These are phyloP conservation scores for Esox masquinongy DNA, from an alignment of 2,797 vertebrate genomes.

Conservation along the genomic window DNA sequence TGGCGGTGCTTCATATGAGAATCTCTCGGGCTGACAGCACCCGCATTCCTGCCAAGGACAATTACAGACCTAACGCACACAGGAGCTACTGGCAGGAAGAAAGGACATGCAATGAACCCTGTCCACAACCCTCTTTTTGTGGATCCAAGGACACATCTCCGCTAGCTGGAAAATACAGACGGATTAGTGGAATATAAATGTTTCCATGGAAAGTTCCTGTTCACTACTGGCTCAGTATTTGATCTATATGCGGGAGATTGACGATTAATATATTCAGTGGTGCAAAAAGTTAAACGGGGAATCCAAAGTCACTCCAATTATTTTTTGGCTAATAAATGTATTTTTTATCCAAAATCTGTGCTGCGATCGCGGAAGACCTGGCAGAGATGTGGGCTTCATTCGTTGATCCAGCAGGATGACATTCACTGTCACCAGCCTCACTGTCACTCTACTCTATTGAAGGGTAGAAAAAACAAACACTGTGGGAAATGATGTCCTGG, in stretches of 20 bases:
- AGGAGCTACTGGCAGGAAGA: neutral
- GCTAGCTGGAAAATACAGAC: neutral
- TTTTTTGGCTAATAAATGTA: too few relatives aligned
- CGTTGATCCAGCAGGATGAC: neutral
- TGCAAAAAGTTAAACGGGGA: too few relatives aligned
- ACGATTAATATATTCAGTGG: neutral
- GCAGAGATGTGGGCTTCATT: neutral
- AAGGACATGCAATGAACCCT: too few relatives aligned
- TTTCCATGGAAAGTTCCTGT: neutral
- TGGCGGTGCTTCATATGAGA: constrained; percentile 21
- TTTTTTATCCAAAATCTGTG: neutral
- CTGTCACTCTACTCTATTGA: constrained; percentile 18
- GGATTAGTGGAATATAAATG: neutral
- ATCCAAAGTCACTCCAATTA: too few relatives aligned
- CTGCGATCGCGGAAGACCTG: neutral
- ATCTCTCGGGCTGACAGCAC: constrained; percentile 13
- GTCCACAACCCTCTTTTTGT: neutral
- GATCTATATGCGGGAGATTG: neutral
- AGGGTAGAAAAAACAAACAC: constrained; percentile 8
- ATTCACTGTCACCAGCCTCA: neutral
- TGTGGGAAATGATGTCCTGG: neutral
- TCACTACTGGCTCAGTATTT: neutral
- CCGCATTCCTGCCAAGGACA: neutral
- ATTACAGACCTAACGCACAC: constrained; percentile 7
- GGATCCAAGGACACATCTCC: neutral